Base-by-base conservation (phyloP, 2,797 vertebrate species). In the Acrossocheilus wenchowensis region DNA sequence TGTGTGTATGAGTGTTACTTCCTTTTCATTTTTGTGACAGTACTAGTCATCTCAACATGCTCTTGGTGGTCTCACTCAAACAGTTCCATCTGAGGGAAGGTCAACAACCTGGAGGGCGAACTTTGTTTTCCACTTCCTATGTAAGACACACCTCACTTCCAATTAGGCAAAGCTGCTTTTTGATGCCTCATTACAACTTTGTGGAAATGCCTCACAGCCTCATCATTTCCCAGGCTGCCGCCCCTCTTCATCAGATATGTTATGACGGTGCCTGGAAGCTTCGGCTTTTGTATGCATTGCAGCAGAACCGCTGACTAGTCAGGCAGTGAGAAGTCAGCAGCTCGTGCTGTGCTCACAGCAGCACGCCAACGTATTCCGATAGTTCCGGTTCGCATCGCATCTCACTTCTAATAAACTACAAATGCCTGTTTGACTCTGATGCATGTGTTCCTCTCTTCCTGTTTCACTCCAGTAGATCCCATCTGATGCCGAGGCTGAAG, bases 401-500 rank as follows among this genome's bases (percentile, higher is more conserved):
- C 34, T 15, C 50, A 12, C 74, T 78, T 78, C 34, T 57, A 78
- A 50, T 74, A 1, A 75, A 64, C 41, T 78, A 57, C 11, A 74
- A 74, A 60, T 26, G 41, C 43, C 17, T 62, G 19, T 72, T 54
- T 9, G 77, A 45, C 8, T 60, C 17, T 79, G 34, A 78, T 79
- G 50, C 36, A 48, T 41, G 48, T 26, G 79, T 78, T 78, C 26
- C 54, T 43, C n/a, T 66, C 23, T 78, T 26, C 36, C 54, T 60
- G n/a, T 45, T 78, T 23, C 52, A 11, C 26, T 71, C 91, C 68
- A 81, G 85, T 48, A 99, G 98, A 97, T 97, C 97, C 94, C 97
- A 96, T 97, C 97, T 98, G 95, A 99, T 98, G 97, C 97, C 94
- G 88, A 97, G 95, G 93, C 95, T 97, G 96, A 97, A 97, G 89